These are phyloP conservation scores for Oenanthe oenanthe DNA, from an alignment of 2,113 vertebrate genomes.

Conservation along the genomic window DNA sequence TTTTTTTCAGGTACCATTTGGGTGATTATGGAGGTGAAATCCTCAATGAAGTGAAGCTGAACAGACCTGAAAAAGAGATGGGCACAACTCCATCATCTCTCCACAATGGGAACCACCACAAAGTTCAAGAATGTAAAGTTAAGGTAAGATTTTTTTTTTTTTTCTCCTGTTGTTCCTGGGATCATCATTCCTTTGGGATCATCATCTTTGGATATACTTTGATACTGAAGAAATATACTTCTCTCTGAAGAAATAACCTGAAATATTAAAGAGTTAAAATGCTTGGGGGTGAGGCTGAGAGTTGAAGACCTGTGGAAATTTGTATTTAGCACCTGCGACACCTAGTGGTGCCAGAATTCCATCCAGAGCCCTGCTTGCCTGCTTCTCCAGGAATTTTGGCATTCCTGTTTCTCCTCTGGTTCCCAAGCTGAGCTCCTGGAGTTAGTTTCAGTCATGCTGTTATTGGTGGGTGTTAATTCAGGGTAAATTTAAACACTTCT, in stretches of 20 bases:
- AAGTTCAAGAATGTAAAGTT: conserved; percentile 85
- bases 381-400: not conserved
- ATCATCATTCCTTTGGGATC: accelerated
- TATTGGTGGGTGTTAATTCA: not conserved
- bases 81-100: conserved; percentile 78
- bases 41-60: conserved; percentile 87
- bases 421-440: not conserved
- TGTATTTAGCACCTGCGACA: conserved; percentile 60
- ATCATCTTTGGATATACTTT: accelerated
- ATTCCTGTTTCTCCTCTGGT: accelerated
- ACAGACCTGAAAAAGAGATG: conserved; percentile 84
- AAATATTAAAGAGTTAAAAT: accelerated
- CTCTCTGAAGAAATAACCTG: not conserved
- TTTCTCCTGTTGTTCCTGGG: not conserved
- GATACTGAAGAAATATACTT: not conserved
- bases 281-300: not conserved
- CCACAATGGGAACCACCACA: conserved; percentile 87
- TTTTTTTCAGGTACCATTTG: conserved; percentile 84
- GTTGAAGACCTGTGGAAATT: not conserved
- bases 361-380: not conserved
- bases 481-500: not conserved
- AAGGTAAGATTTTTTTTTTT: conserved; percentile 75
- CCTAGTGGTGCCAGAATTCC: conserved; percentile 38
- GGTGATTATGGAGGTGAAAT: conserved; percentile 91
- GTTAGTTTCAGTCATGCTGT: not conserved